A percentile compares a stretch with the other conserved stretches of the same genome.
Evolutionary conservation across 2,888 invertebrate genomes (phyloP).

Genomic region (Hanleya hanleyi): DNA sequence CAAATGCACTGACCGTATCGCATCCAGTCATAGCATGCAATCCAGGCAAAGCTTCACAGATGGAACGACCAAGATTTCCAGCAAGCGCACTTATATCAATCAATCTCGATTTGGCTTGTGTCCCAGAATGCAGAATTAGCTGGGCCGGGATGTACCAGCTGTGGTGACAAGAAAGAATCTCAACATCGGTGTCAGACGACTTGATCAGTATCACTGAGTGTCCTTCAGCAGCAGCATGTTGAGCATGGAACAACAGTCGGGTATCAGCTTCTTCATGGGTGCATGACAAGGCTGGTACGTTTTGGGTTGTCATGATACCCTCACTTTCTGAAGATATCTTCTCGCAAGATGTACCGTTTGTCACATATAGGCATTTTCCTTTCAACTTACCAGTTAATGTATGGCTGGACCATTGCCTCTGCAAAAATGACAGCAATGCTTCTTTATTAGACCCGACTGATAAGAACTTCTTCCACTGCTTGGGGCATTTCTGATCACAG

Average conservation of each 20-base stretch:
- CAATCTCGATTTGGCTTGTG: background rate
- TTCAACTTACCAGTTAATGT: background rate
- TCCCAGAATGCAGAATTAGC: too few relatives aligned
- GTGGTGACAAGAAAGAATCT: too few relatives aligned
- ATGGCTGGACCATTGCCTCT: background rate
- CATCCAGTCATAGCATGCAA: conserved; percentile 18
- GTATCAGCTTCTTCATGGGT: conserved; percentile 22
- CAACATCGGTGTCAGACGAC: too few relatives aligned
- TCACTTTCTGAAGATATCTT: too few relatives aligned
- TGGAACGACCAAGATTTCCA: background rate
- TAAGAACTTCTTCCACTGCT: conserved; percentile 19
- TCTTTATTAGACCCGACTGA: conserved; percentile 13
- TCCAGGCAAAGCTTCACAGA: background rate
- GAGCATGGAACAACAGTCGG: conserved; percentile 14
- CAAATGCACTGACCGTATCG: conserved; percentile 11
- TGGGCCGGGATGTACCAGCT: too few relatives aligned
- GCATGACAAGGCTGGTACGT: background rate
- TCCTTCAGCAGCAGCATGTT: conserved; percentile 8
- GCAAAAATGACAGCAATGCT: conserved; percentile 8
- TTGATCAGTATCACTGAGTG: too few relatives aligned
- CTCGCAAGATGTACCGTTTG: too few relatives aligned
- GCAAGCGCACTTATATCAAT: background rate
- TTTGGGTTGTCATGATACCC: background rate
- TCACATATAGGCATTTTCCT: background rate
- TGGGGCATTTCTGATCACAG: conserved; percentile 1